Evolutionary conservation across 2,113 vertebrate species (phyloP), one percentile per base, ranked within the genome.

Genomic region (Lethenteron reissneri): DNA sequence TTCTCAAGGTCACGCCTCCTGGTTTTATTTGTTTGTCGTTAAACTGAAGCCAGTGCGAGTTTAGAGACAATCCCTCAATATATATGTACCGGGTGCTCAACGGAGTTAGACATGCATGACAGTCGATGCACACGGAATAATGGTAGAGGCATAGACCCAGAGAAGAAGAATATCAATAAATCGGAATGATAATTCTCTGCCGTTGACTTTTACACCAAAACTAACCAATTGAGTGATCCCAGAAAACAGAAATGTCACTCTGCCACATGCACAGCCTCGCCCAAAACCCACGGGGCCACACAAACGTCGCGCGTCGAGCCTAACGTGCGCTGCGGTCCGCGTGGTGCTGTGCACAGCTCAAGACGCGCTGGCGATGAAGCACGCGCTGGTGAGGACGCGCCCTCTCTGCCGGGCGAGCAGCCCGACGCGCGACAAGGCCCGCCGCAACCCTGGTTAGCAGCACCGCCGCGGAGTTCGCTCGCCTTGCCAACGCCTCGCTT

Each of bases 381-480:
- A 68, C n/a, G 64, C 64, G 9, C n/a, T 68, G 64, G n/a, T 68
- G 64, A n/a, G 25, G 25, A 68, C 64, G 10, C 10, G 64, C 64
- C 64, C 64, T 10, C n/a, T 68, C 64, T 68, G n/a, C 64, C 64
- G 25, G 11, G 64, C 64, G n/a, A 68, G 64, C 64, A 68, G 25
- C n/a, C 64, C n/a, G 25, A 17, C 64, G 10, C 64, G 25, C n/a
- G 9, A 68, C n/a, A 68, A 11, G 25, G n/a, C 25, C 64, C 64
- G 25, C n/a, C n/a, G 9, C 64, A 17, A 25, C 25, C n/a, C 11
- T 17, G 64, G 64, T 68, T 25, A 17, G 64, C 25, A 68, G n/a
- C 64, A 8, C 25, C 64, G 41, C 41, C 41, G 6, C 41, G 41
- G 41, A 41, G 41, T 41, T 41, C 41, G 41, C 41, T 41, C 41